A percentile compares a stretch with the other conserved stretches of the same genome.
phyloP scores from a whole-genome alignment of 2,797 vertebrate genomes.

The Acanthurus lineatus region DNA sequence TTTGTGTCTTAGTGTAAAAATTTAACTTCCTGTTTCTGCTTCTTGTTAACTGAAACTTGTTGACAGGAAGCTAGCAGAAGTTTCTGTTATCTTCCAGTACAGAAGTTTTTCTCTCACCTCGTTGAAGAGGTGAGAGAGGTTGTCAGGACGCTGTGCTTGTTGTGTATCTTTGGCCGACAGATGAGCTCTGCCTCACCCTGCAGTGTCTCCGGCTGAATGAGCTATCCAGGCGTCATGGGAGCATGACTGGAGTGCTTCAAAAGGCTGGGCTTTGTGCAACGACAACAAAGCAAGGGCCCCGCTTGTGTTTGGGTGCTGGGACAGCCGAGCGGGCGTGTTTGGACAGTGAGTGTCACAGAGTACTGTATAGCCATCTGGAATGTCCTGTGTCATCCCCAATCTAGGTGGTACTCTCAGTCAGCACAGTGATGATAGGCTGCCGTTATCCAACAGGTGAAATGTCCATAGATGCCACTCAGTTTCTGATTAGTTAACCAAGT shows the following conservation, averaged over 20 bases:
- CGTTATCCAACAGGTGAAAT: conserved; percentile 39
- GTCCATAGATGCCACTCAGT: conserved; percentile 5
- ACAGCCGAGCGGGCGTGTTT: conserved; percentile 68
- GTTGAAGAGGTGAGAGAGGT: conserved; percentile 9
- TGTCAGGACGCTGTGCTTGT: background rate
- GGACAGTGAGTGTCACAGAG: conserved; percentile 65
- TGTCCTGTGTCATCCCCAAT: conserved; percentile 65
- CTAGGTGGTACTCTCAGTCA: conserved; percentile 14
- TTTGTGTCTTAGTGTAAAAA: background rate
- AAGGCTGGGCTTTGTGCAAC: conserved; percentile 79
- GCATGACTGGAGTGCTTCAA: conserved; percentile 77
- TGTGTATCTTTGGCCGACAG: conserved; percentile 33
- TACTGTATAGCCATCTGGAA: conserved; percentile 72
- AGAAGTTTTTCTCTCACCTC: too few relatives aligned
- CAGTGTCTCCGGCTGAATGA: conserved; percentile 58
- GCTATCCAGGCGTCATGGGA: conserved; percentile 59
- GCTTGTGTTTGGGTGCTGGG: conserved; percentile 76
- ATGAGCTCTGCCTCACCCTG: conserved; percentile 41
- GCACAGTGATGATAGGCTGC: background rate
- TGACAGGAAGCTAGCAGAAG: too few relatives aligned
- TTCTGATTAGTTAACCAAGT: background rate
- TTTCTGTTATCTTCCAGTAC: too few relatives aligned
- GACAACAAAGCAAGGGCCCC: conserved; percentile 73
- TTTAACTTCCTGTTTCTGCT: background rate
- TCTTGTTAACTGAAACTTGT: conserved; percentile 6